These are phyloP conservation scores for Nicator chloris DNA, from an alignment of 2,113 vertebrate species.

Conservation along the genomic window DNA sequence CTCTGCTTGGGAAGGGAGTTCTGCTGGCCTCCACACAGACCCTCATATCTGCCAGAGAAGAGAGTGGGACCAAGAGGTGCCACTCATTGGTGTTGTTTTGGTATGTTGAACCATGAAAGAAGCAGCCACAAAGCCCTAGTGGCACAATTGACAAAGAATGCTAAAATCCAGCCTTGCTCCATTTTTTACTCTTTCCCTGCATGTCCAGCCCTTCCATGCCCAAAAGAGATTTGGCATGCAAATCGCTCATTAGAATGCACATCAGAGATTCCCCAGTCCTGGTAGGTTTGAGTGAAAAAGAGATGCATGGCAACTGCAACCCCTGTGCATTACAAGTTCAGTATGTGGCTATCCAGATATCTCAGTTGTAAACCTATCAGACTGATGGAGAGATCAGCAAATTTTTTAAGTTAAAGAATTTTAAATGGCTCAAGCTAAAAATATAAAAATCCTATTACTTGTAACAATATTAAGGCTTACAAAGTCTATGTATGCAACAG, in stretches of 20 bases:
- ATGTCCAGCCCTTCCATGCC: not conserved
- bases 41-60: not conserved
- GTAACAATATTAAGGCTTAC: not conserved
- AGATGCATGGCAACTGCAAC: not conserved
- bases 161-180: not conserved
- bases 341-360: not conserved
- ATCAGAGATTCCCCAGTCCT: not conserved
- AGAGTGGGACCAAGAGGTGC: not conserved
- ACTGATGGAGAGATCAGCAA: not conserved
- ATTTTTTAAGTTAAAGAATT: not conserved
- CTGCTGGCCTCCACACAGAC: not conserved
- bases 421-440: not conserved
- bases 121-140: not conserved
- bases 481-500: not conserved
- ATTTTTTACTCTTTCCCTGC: not conserved
- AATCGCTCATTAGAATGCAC: not conserved
- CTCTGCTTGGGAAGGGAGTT: not conserved
- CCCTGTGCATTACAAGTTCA: not conserved
- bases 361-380: not conserved
- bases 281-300: not conserved
- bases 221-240: not conserved
- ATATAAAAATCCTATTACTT: not conserved
- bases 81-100: fast-evolving
- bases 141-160: not conserved
- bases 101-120: not conserved